phyloP scores from a whole-genome alignment of 2,888 invertebrate species.

The Papilio demoleus region DNA sequence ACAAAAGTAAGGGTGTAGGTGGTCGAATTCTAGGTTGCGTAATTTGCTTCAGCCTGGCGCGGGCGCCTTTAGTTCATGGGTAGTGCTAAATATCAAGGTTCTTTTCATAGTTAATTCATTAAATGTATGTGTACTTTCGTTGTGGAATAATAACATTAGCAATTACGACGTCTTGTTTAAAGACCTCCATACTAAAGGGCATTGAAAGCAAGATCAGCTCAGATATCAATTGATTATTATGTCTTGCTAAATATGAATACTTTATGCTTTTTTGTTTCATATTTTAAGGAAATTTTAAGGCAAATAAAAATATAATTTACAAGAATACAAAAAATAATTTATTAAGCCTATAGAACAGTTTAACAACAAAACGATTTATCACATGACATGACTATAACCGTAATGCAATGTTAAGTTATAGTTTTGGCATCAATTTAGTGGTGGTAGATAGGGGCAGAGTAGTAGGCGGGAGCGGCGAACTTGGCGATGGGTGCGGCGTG shows the following conservation, averaged over 20 bases:
- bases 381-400: slow-evolving; percentile 36
- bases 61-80: slow-evolving; percentile 14
- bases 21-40: neutral
- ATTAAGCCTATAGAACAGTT: slow-evolving; percentile 55
- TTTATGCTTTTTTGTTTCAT: no score
- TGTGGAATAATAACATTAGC: slow-evolving; percentile 16
- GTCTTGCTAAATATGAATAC: no score
- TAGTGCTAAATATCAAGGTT: slow-evolving; percentile 34
- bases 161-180: neutral
- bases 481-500: slow-evolving; percentile 60
- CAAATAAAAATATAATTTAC: slow-evolving; percentile 25
- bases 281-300: no score
- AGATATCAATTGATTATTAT: no score
- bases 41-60: neutral
- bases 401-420: slow-evolving; percentile 46
- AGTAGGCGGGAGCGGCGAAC: slow-evolving; percentile 63
- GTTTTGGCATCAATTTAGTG: slow-evolving; percentile 69
- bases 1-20: neutral
- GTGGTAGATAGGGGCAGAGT: slow-evolving; percentile 66
- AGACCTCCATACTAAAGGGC: neutral
- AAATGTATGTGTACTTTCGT: slow-evolving; percentile 6
- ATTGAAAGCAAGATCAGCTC: neutral
- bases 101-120: slow-evolving; percentile 1
- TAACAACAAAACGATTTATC: slow-evolving; percentile 41
- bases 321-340: slow-evolving; percentile 56